These are phyloP conservation scores for Amphiprion clarkii DNA, from an alignment of 2,797 vertebrate species.

Conservation along the genomic window DNA sequence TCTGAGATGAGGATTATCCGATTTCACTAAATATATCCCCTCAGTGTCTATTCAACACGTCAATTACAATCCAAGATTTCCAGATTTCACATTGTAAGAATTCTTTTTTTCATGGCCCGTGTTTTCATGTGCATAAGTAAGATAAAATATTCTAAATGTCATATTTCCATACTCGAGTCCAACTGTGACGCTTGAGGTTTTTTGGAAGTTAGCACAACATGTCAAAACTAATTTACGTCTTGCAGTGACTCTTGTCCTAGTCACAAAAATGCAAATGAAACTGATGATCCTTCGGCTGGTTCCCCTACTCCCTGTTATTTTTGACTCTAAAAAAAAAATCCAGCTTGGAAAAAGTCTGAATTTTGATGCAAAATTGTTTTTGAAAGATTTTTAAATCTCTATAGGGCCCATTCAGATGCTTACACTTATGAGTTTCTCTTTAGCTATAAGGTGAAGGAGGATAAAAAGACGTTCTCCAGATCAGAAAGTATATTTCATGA, in stretches of 20 bases:
- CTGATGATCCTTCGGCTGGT: no score
- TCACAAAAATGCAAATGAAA: no score
- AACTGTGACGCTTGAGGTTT: neutral
- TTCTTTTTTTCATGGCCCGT: constrained; percentile 6
- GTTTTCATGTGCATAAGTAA: constrained; percentile 12
- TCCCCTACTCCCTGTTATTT: no score
- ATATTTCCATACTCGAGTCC: neutral
- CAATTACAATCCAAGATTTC: constrained; percentile 47
- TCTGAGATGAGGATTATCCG: constrained; percentile 62
- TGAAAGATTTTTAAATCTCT: neutral
- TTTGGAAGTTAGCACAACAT: neutral
- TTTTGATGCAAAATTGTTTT: no score
- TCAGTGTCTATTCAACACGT: constrained; percentile 36
- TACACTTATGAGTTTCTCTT: neutral
- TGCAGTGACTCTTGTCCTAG: no score
- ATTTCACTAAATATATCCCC: constrained; percentile 51
- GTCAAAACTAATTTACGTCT: no score
- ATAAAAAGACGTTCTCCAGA: no score
- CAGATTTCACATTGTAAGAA: constrained; percentile 18
- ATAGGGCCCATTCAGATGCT: neutral
- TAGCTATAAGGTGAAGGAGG: neutral
- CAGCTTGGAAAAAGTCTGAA: no score
- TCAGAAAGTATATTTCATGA: constrained; percentile 17
- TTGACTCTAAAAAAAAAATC: no score
- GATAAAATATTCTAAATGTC: constrained; percentile 7